Evolutionary conservation across 2,888 invertebrate genomes (phyloP), one percentile per base, ranked within the genome.

Genomic region (Drosophila glabriapex): DNA sequence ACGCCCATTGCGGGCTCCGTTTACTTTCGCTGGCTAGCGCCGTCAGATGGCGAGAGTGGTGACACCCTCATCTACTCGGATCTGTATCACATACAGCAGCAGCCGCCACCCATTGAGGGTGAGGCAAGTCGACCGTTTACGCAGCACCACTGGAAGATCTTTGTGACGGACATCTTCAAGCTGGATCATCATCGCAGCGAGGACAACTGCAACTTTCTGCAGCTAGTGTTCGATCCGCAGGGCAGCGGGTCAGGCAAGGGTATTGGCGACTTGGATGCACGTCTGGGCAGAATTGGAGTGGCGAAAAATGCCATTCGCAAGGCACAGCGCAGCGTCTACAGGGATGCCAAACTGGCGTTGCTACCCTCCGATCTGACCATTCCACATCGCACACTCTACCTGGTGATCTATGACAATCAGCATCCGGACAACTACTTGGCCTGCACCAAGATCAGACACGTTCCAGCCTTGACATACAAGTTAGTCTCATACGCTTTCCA

Each of bases 141-240:
- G 0, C 95, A 96, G 90, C 98, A 98, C 91, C 95, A 95, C 65
- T 98, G 98, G 98, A 97, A 97, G 91, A 95, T 98, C 63, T 97
- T 96, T 91, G 97, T 97, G 28, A 98, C 98, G 0, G 98, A 98
- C 90, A 97, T 98, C 76, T 95, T 98, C 53, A 97, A 97, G 88
- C 94, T 96, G 0, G 96, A 95, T 80, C 95, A 95, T 80, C 96
- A 96, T 59, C 95, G 95, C 73, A 95, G 95, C 19, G 96, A 96
- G 80, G 95, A 96, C 60, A 96, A 97, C 88, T 98, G 98, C 92
- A 96, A 98, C 92, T 96, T 97, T 72, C 94, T 98, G 9, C 97
- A 98, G 92, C 93, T 96, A 39, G 95, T 98, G 0, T 98, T 97
- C 88, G 97, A 98, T 94, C 98, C 98, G 0, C 95, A 96, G 75